phyloP scores from a whole-genome alignment of 2,888 invertebrate species.

The Rhopalosiphum nymphaeae region DNA sequence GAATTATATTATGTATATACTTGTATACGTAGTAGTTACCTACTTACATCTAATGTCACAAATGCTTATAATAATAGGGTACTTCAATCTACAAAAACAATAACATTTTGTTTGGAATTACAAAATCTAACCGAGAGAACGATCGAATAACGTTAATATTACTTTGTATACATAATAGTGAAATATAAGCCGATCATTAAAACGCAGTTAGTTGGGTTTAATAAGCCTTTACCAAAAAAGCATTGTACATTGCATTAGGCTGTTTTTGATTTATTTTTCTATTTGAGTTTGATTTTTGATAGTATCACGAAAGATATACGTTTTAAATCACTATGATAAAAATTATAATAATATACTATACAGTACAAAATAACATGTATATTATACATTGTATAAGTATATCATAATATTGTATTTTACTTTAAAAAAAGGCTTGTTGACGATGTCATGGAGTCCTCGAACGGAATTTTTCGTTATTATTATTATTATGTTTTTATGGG shows the following conservation, averaged over 20 bases:
- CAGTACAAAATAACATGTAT: not conserved
- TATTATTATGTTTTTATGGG: conserved; percentile 35
- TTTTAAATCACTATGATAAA: not conserved
- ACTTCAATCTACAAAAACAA: not conserved
- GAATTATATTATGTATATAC: not conserved
- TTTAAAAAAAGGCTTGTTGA: conserved; percentile 30
- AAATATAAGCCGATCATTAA: not conserved
- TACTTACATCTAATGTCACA: not conserved
- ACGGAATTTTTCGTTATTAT: conserved; percentile 10
- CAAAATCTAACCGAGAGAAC: not conserved
- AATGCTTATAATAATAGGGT: not conserved
- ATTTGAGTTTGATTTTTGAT: not conserved
- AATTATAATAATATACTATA: not conserved
- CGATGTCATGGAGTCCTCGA: conserved; percentile 46
- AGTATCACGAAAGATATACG: not conserved
- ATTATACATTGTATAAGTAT: not conserved
- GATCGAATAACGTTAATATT: not conserved
- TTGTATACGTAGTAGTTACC: not conserved
- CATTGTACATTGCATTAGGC: not conserved
- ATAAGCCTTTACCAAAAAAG: not conserved
- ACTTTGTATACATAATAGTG: not conserved
- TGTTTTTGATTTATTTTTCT: not conserved
- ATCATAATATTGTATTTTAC: conserved; percentile 24
- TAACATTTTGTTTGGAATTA: not conserved
- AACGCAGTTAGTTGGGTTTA: not conserved